Evolutionary conservation across 2,888 invertebrate species (phyloP), one percentile per base, ranked within the genome.

Genomic region (Mythimna ferrago): DNA sequence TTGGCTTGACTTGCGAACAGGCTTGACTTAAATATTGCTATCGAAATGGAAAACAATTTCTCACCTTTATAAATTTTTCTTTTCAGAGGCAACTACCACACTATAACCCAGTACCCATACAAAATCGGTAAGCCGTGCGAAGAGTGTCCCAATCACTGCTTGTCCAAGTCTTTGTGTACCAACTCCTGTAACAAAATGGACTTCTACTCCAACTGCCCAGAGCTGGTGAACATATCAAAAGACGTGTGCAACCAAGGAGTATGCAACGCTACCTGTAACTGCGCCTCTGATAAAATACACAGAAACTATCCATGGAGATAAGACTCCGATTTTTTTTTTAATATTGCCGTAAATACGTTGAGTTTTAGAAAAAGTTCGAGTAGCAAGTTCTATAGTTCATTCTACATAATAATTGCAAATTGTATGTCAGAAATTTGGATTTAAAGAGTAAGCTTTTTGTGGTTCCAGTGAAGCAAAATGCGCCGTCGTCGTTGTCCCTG

Each of bases 211-310:
- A 98, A 98, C 93, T 98, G 98, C 91, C 94, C 93, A 32, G 97
- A 97, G 69, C 94, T 98, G 38, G 92, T 97, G 79, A 71, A 85
- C 19, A 88, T 94, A 94, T 62, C 93, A 26, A n/a, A 66, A 78
- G 88, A 88, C 51, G 83, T 92, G 4, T 96, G 96, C 76, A 71
- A 57, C 1, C 97, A 97, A 53, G 96, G 96, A 9, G 94, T 97
- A 66, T 98, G 98, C 91, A 97, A 97, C 77, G 98, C 98, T 0
- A 98, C 98, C 6, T 98, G 98, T 91, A 93, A 93, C 66, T 98
- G 98, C 90, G 95, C 95, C 65, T 94, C 94, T 83, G 97, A 97
- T 91, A 97, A 87, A 64, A 84, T 96, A 82, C 90, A 97, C 86
- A 91, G 87, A 67, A 92, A 92, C 75, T 88, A 90, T 79, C 92